These are phyloP conservation scores for Anableps anableps DNA, from an alignment of 2,797 vertebrate genomes.

Conservation along the genomic window DNA sequence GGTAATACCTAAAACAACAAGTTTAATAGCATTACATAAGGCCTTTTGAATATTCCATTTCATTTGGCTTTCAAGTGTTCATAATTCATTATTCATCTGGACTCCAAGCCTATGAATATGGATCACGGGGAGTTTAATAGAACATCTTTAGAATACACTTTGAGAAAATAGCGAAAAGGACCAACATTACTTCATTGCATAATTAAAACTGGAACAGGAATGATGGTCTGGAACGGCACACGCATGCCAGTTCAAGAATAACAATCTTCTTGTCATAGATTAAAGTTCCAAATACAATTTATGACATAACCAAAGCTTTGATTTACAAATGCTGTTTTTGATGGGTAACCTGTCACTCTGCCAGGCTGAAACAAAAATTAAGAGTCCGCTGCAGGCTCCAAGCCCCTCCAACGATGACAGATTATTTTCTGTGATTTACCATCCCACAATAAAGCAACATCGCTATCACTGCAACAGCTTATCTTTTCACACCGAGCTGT, in stretches of 20 bases:
- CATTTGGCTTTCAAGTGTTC: constrained; percentile 62
- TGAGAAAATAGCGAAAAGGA: constrained; percentile 59
- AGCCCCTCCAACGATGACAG: constrained; percentile 14
- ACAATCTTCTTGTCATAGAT: background rate
- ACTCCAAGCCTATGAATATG: constrained; percentile 70
- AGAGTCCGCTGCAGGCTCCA: constrained; percentile 4
- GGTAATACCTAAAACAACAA: constrained; percentile 42
- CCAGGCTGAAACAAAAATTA: background rate
- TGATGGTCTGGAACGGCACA: background rate
- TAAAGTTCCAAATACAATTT: background rate
- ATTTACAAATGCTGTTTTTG: background rate
- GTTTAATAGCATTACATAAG: constrained; percentile 22
- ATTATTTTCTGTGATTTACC: constrained; percentile 26
- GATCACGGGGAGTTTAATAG: constrained; percentile 70
- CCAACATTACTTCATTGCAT: constrained; percentile 32
- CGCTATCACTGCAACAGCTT: background rate
- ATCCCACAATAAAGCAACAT: constrained; percentile 9
- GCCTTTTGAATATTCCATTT: constrained; percentile 53
- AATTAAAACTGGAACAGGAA: constrained; percentile 6
- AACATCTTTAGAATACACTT: constrained; percentile 70
- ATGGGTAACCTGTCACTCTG: background rate
- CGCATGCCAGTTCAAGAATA: background rate
- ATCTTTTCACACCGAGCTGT: constrained; percentile 6
- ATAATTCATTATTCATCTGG: constrained; percentile 59
- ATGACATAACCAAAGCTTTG: background rate